Percentiles rank a stretch among this genome's conserved stretches.
Conservation (phyloP, 2,888 invertebrate species). For the Ennomos erosarius region DNA sequence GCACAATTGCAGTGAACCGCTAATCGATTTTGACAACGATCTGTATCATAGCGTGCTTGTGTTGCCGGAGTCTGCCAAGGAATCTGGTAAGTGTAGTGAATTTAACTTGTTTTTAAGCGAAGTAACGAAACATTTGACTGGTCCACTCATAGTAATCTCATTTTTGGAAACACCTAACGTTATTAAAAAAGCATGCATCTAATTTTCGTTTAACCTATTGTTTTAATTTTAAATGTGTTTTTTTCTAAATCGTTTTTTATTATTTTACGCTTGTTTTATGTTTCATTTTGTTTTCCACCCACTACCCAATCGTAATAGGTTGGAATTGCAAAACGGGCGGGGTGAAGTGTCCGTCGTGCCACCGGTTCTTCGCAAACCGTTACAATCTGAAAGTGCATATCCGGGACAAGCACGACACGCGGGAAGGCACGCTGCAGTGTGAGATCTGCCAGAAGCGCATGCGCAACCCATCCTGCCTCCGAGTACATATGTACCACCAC, state of each 20-base stretch:
- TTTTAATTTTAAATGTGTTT: conserved; percentile 8
- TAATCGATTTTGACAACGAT: conserved; percentile 80
- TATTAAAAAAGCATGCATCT: no score
- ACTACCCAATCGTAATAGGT: conserved; percentile 46
- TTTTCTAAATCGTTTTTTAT: not conserved
- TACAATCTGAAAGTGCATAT: conserved; percentile 90
- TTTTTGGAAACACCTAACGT: no score
- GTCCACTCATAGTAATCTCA: no score
- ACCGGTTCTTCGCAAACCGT: conserved; percentile 87
- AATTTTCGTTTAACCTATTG: conserved; percentile 1
- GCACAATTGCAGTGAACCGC: conserved; percentile 71
- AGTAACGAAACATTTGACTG: no score
- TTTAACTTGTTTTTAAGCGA: no score
- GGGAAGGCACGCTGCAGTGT: conserved; percentile 88
- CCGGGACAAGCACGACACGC: conserved; percentile 89
- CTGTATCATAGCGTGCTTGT: conserved; percentile 76
- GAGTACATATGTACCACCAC: conserved; percentile 88
- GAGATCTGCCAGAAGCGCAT: conserved; percentile 89
- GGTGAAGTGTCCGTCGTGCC: conserved; percentile 87
- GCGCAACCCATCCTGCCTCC: conserved; percentile 86
- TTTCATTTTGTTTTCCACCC: conserved; percentile 15
- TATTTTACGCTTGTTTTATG: conserved; percentile 13
- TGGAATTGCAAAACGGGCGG: conserved; percentile 82
- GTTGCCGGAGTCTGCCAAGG: conserved; percentile 74
- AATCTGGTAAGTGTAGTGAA: conserved; percentile 63